Evolutionary conservation across 2,797 vertebrate genomes (phyloP).

Genomic region (Silurus aristotelis): DNA sequence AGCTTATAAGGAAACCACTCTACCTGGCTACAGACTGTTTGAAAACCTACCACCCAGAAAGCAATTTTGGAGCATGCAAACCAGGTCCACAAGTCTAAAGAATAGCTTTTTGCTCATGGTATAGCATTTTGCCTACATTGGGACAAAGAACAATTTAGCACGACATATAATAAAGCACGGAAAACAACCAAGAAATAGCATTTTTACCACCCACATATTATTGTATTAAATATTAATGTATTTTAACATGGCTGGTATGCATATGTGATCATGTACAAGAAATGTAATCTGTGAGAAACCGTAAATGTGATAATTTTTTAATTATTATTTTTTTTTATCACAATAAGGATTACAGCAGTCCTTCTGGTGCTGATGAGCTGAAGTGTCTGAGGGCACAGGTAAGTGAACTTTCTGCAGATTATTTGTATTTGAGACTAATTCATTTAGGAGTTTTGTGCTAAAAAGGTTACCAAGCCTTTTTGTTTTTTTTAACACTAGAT

Average conservation of each 20-base stretch:
- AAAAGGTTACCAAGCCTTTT: neutral
- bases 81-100: neutral
- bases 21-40: too few species aligned
- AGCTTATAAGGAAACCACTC: too few species aligned
- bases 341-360: neutral
- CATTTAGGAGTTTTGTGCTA: neutral
- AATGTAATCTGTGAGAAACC: neutral
- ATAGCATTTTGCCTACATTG: neutral
- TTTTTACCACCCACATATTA: neutral
- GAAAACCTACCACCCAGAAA: too few species aligned
- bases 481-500: neutral
- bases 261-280: neutral
- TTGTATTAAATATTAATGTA: neutral
- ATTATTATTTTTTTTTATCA: neutral
- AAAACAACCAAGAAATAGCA: neutral
- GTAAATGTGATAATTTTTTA: neutral
- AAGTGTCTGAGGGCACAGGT: conserved; percentile 38
- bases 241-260: neutral
- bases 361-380: conserved; percentile 39
- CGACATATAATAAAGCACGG: neutral
- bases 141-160: neutral
- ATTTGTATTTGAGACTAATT: neutral
- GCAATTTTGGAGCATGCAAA: neutral
- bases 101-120: neutral
- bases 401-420: conserved; percentile 53